phyloP scores from a whole-genome alignment of 92 coral and sea anemone genomes.

The Isaurus tuberculatus region DNA sequence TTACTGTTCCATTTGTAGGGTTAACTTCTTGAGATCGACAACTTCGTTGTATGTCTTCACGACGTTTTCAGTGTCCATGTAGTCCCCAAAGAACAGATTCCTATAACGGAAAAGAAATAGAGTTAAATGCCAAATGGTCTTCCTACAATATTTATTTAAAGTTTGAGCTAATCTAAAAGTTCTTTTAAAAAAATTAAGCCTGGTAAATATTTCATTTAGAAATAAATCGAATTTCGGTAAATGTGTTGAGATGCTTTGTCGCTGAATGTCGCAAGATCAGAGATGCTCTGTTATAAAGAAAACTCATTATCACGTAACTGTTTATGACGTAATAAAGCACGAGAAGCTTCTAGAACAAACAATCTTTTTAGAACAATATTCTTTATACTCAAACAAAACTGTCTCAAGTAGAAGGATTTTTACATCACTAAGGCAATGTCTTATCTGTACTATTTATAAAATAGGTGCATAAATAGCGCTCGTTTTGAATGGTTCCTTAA shows the following conservation, averaged over 20 bases:
- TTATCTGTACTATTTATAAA: no score
- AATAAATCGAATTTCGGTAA: not conserved
- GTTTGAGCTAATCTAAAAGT: no score
- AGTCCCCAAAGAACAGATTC: constrained; percentile 97
- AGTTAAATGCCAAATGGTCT: not conserved
- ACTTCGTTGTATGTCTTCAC: constrained; percentile 95
- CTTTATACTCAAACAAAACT: no score
- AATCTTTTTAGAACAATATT: no score
- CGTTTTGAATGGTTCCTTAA: no score
- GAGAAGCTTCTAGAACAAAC: constrained; percentile 1
- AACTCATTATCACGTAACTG: no score
- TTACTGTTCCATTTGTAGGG: constrained; percentile 91
- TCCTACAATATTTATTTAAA: not conserved
- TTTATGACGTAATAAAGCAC: constrained; percentile 17
- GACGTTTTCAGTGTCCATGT: constrained; percentile 89
- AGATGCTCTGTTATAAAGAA: no score
- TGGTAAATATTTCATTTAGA: no score
- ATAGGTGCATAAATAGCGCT: no score
- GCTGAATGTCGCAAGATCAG: not conserved
- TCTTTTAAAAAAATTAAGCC: no score
- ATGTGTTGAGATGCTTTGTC: not conserved
- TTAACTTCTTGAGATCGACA: constrained; percentile 75
- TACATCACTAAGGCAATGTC: no score
- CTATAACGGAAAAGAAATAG: constrained; percentile 35
- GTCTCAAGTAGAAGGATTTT: no score